phyloP scores from a whole-genome alignment of 2,888 invertebrate species.

The Latheticus oryzae region DNA sequence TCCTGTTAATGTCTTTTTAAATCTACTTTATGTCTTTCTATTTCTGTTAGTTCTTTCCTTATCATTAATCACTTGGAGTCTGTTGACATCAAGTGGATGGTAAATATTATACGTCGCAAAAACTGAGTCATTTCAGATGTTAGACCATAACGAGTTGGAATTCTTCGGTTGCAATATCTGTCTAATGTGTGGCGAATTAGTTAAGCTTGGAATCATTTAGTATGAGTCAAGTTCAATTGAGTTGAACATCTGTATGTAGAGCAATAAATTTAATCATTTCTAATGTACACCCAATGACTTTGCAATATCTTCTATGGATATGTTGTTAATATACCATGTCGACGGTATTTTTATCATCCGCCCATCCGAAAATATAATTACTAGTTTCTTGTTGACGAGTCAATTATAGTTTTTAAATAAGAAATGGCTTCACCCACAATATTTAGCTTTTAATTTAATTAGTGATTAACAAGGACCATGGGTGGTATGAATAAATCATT shows the following conservation, averaged over 20 bases:
- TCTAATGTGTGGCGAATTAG: constrained; percentile 40
- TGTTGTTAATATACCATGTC: constrained; percentile 31
- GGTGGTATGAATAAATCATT: constrained; percentile 38
- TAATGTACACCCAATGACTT: constrained; percentile 33
- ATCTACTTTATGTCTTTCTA: constrained; percentile 1
- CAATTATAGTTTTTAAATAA: constrained; percentile 31
- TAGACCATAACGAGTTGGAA: constrained; percentile 27
- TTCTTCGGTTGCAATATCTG: constrained; percentile 29
- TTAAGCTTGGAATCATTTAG: constrained; percentile 29
- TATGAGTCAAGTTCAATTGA: constrained; percentile 40
- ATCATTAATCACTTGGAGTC: constrained; percentile 6
- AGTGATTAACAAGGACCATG: constrained; percentile 36
- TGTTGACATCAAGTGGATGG: constrained; percentile 21
- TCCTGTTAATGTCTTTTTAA: too few species aligned
- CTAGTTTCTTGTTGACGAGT: constrained; percentile 24
- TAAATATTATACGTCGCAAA: constrained; percentile 9
- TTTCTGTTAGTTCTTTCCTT: constrained; percentile 4
- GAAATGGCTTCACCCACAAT: constrained; percentile 29
- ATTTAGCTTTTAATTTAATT: constrained; percentile 38
- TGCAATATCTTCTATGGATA: constrained; percentile 32
- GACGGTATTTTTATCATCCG: constrained; percentile 25
- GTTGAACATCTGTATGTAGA: constrained; percentile 32
- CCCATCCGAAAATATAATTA: constrained; percentile 34
- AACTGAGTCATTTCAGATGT: constrained; percentile 9
- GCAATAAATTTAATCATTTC: constrained; percentile 33